phyloP scores from a whole-genome alignment of 2,888 invertebrate species.

The Archips xylosteana region DNA sequence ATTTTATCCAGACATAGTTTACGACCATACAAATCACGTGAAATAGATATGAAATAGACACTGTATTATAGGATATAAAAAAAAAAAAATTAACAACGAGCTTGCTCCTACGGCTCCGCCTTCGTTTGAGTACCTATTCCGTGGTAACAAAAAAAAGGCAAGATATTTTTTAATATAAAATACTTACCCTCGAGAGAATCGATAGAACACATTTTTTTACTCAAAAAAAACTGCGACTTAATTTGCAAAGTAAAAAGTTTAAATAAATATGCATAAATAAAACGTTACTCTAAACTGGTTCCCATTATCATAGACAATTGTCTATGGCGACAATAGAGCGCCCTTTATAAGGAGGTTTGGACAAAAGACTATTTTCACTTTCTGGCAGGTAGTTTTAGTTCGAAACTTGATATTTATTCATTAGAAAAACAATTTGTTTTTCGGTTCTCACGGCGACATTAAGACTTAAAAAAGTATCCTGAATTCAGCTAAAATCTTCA shows the following conservation, averaged over 20 bases:
- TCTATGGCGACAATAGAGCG: constrained; percentile 22
- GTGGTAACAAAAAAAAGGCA: no score
- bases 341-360: constrained; percentile 26
- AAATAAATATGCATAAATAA: constrained; percentile 34
- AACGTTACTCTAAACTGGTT: constrained; percentile 34
- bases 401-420: constrained; percentile 34
- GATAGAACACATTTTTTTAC: background rate
- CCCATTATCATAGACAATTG: constrained; percentile 36
- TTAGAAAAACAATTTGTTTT: constrained; percentile 16
- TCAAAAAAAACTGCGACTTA: background rate
- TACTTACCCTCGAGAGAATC: background rate
- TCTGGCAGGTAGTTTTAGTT: constrained; percentile 32
- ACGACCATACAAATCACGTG: no score
- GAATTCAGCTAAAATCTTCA: no score
- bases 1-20: no score
- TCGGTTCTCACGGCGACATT: constrained; percentile 27
- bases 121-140: no score
- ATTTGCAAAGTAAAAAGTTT: constrained; percentile 22
- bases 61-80: no score
- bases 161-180: no score
- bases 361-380: constrained; percentile 31
- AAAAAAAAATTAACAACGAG: no score
- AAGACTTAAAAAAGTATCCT: background rate
- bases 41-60: no score
- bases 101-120: no score